A percentile compares a stretch with the other conserved stretches of the same genome.
Conservation (phyloP, 2,113 vertebrate species). For the Sorex araneus region DNA sequence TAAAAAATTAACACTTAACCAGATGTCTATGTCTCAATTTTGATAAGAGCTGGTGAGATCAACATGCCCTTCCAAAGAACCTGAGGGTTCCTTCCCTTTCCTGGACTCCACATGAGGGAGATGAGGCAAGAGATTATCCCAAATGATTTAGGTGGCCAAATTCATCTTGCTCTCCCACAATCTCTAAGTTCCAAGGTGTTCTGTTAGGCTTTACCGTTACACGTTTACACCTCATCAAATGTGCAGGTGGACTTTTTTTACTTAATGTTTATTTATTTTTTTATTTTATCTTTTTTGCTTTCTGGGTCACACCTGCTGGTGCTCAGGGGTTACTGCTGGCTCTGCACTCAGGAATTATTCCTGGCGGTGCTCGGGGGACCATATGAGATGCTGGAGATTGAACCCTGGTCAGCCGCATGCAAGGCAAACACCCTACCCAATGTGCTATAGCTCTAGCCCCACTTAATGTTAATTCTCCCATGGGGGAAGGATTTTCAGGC, state of each 20-base stretch:
- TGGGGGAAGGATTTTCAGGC: no score
- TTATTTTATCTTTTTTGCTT: no score
- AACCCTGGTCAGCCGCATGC: no score
- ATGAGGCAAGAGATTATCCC: not conserved
- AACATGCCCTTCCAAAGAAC: not conserved
- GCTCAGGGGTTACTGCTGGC: no score
- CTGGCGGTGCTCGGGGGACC: no score
- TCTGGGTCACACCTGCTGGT: no score
- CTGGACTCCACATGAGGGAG: not conserved
- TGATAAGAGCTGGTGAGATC: not conserved
- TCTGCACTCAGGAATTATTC: no score
- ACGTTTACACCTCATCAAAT: not conserved
- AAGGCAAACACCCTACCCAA: no score
- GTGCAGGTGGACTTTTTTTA: not conserved
- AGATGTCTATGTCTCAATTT: not conserved
- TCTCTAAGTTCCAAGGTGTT: slow-evolving; percentile 37
- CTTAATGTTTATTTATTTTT: no score
- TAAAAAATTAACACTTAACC: not conserved
- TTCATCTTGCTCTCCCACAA: not conserved
- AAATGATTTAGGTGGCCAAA: not conserved
- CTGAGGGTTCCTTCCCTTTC: not conserved
- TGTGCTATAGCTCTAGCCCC: no score
- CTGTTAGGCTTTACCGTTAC: not conserved
- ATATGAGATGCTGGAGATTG: no score
- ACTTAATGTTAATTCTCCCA: no score